Evolutionary conservation across 2,888 invertebrate species (phyloP).

Genomic region (Digitonthophagus gazella): DNA sequence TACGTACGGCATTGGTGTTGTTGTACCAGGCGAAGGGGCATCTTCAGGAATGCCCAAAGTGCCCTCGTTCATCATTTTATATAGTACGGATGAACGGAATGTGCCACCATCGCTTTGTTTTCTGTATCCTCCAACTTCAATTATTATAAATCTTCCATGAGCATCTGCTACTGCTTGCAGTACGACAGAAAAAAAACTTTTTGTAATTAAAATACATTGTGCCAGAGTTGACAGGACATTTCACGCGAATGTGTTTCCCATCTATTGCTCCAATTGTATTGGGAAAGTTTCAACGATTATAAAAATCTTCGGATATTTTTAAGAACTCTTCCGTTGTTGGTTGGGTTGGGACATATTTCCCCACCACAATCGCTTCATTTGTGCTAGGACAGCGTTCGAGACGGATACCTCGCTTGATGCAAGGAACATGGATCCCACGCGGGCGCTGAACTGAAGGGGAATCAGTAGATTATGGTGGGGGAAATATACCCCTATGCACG

Average conservation of each 20-base stretch:
- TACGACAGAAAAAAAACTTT: constrained; percentile 3
- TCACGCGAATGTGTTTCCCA: too few relatives aligned
- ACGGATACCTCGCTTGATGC: too few relatives aligned
- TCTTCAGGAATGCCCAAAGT: not conserved
- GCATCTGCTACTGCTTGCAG: constrained; percentile 2
- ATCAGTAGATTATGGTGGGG: constrained; percentile 28
- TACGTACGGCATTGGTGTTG: constrained; percentile 4
- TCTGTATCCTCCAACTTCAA: not conserved
- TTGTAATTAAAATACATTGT: too few relatives aligned
- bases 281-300: too few relatives aligned
- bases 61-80: not conserved
- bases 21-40: not conserved
- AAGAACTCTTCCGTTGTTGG: constrained; percentile 18
- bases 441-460: too few relatives aligned
- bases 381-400: too few relatives aligned
- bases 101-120: constrained; percentile 2
- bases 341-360: too few relatives aligned
- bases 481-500: constrained; percentile 27
- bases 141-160: not conserved
- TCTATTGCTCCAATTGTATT: too few relatives aligned
- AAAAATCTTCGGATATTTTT: constrained; percentile 26
- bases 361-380: too few relatives aligned
- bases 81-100: not conserved
- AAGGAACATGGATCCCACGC: too few relatives aligned
- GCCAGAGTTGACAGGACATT: too few relatives aligned